A percentile compares a stretch with the other conserved stretches of the same genome.
Conservation (phyloP, 2,113 vertebrate genomes). For the Aegotheles bennettii region DNA sequence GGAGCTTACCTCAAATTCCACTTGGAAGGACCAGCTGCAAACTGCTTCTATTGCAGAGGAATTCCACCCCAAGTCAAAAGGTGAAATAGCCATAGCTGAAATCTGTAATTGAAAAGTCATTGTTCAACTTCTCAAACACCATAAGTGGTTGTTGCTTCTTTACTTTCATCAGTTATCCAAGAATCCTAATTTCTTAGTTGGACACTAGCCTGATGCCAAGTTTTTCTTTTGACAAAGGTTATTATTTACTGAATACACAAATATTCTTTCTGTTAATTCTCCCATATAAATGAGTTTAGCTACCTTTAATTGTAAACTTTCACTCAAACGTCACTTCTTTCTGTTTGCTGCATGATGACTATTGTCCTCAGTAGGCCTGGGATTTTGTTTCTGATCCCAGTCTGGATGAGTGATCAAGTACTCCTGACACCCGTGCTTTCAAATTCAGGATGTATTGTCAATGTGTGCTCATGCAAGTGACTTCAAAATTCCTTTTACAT, state of each 20-base stretch:
- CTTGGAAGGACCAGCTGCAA: neutral
- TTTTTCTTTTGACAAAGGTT: neutral
- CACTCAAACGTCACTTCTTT: neutral
- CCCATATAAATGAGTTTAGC: neutral
- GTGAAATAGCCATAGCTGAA: neutral
- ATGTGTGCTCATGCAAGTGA: neutral
- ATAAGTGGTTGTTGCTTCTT: neutral
- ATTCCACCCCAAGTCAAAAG: neutral
- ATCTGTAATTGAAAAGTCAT: neutral
- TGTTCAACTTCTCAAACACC: neutral
- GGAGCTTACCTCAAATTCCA: neutral
- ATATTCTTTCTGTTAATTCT: neutral
- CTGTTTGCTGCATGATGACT: neutral
- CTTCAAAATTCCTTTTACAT: neutral
- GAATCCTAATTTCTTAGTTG: neutral
- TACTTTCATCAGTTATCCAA: neutral
- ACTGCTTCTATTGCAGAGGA: neutral
- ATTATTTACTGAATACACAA: neutral
- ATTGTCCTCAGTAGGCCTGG: neutral
- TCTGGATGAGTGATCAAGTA: neutral
- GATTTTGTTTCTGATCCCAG: neutral
- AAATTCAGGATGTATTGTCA: neutral
- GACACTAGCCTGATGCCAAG: accelerated
- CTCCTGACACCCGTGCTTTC: neutral
- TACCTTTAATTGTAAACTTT: neutral